phyloP scores from a whole-genome alignment of 2,113 vertebrate genomes.

The Prinia subflava region DNA sequence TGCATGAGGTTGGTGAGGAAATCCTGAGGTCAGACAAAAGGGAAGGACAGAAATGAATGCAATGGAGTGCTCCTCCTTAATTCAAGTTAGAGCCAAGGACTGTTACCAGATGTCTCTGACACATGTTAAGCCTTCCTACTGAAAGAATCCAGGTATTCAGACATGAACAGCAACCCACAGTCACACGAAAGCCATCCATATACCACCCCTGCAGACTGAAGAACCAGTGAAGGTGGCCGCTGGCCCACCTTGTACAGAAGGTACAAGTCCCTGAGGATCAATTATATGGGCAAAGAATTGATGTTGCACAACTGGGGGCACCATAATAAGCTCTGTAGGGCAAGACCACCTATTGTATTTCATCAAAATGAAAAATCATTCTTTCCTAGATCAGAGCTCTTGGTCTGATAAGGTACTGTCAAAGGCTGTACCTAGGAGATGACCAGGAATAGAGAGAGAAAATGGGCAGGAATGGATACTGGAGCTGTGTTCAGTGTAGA shows the following conservation, averaged over 20 bases:
- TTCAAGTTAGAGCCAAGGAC: not conserved
- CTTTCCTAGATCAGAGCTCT: not conserved
- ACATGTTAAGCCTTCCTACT: not conserved
- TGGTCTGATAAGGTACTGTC: not conserved
- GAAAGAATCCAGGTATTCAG: not conserved
- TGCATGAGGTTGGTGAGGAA: not conserved
- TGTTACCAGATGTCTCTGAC: not conserved
- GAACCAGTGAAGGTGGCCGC: not conserved
- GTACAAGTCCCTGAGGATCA: not conserved
- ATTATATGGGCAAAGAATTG: not conserved
- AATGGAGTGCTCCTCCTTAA: not conserved
- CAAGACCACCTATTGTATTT: not conserved
- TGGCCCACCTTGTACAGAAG: not conserved
- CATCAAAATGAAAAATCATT: not conserved
- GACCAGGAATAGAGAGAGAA: not conserved
- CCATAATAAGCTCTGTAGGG: not conserved
- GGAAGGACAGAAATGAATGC: not conserved
- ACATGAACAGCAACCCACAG: not conserved
- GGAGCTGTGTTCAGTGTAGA: not conserved
- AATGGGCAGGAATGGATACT: not conserved
- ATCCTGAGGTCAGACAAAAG: not conserved
- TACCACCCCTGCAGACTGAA: not conserved
- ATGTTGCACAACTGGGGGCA: not conserved
- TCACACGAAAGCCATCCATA: fast-evolving
- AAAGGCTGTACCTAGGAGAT: not conserved